Evolutionary conservation across 1,140 invertebrate genomes (phyloP).

Genomic region (Dryas iulia): DNA sequence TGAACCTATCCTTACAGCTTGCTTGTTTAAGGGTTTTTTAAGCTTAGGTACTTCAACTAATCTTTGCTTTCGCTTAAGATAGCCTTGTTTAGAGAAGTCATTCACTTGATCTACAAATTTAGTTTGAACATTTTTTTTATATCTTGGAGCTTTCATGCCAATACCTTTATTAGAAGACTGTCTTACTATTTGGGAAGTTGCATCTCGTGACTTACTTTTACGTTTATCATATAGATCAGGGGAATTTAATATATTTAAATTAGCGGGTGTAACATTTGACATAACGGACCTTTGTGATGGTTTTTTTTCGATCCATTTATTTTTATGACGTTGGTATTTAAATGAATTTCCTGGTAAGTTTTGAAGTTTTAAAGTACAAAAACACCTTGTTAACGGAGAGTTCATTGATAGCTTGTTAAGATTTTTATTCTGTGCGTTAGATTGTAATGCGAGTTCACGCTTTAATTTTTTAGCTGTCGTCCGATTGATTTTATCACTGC

Average conservation of each 20-base stretch:
- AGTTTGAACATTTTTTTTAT: slow-evolving; percentile 1
- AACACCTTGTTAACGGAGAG: slow-evolving; percentile 33
- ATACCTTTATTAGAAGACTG: neutral
- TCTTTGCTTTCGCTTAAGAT: slow-evolving; percentile 6
- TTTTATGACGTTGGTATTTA: neutral
- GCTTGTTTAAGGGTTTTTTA: slow-evolving; percentile 18
- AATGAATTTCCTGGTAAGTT: slow-evolving; percentile 8
- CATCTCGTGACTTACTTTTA: slow-evolving; percentile 22
- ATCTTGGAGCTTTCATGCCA: neutral
- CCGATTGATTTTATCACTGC: neutral
- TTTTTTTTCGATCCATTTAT: neutral
- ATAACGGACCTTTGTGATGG: neutral
- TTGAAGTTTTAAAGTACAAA: slow-evolving; percentile 38
- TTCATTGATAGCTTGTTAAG: neutral
- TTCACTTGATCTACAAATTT: neutral
- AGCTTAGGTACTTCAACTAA: slow-evolving; percentile 11
- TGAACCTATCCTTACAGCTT: slow-evolving; percentile 44
- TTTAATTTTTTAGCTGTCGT: neutral
- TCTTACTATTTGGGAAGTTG: slow-evolving; percentile 8
- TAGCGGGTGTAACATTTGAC: neutral
- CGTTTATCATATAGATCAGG: slow-evolving; percentile 27
- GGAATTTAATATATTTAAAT: neutral
- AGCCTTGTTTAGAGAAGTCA: neutral
- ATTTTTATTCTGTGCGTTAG: neutral
- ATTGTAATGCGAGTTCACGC: neutral